A percentile compares a stretch with the other conserved stretches of the same genome.
Evolutionary conservation across 2,113 vertebrate species (phyloP).

Genomic region (Pithys albifrons): DNA sequence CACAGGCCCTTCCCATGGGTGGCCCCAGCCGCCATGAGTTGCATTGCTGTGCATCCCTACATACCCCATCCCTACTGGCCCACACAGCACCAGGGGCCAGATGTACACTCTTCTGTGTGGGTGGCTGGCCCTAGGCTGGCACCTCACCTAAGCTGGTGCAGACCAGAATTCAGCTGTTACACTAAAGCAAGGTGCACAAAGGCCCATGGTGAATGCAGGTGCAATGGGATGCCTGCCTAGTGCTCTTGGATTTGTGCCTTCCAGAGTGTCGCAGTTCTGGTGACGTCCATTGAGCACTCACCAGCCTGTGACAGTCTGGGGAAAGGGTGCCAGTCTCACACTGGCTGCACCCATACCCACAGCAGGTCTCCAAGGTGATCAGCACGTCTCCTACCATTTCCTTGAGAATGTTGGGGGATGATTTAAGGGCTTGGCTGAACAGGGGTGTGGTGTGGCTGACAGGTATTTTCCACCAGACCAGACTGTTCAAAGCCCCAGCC

Average conservation of each 20-base stretch:
- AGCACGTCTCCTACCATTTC: background rate
- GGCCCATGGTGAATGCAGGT: background rate
- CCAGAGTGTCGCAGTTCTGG: fast-evolving
- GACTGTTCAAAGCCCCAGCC: background rate
- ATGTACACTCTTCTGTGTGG: background rate
- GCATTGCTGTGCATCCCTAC: background rate
- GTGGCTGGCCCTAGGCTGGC: too few species aligned
- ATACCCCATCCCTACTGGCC: background rate
- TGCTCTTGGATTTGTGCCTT: background rate
- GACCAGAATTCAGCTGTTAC: background rate
- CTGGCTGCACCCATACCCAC: background rate
- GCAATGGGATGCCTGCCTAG: background rate
- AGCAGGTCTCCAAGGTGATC: background rate
- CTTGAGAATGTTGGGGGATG: background rate
- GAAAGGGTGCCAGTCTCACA: background rate
- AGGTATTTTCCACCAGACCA: background rate
- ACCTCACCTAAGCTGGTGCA: background rate
- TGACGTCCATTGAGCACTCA: fast-evolving
- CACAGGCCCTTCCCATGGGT: background rate
- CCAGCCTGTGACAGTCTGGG: background rate
- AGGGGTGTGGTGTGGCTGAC: background rate
- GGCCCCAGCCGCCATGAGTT: background rate
- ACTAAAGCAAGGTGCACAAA: background rate
- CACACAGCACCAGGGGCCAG: fast-evolving
- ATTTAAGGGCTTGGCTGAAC: background rate